Base-by-base conservation (phyloP, 2,113 vertebrate species). In the Mionectes macconnelli region DNA sequence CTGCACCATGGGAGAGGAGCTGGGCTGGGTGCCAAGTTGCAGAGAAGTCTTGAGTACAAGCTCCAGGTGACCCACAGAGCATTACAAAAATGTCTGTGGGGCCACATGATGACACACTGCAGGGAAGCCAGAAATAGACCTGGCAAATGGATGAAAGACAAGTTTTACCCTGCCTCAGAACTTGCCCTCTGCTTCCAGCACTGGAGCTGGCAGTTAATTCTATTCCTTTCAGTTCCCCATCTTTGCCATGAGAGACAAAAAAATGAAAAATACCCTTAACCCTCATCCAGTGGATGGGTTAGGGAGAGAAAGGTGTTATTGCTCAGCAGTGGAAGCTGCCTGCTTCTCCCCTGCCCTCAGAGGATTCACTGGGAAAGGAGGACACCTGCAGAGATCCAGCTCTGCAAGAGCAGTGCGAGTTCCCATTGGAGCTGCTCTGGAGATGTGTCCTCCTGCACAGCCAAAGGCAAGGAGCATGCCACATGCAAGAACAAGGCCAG, bases 201-300 rank as follows among this genome's bases (percentile, higher is more conserved):
- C 22, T 0, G 0, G 30, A 27, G 55, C 4, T 15, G 14, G 24
- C 14, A 45, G 25, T 8, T 39, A 57, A 37, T 9, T 21, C 16
- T 20, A 22, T 28, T 72, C 5, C 28, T 59, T 68, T n/a, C 9
- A 3, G 14, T 22, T 73, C 3, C 27, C 5, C 7, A 11, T n/a
- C 18, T 15, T 2, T 45, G 20, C 14, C 40, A 37, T 4, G 9
- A 57, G 10, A 69, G 31, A 42, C 11, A 0, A 8, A 3, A 79
- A 64, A 22, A 1, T 15, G 8, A 72, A 44, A 73, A 62, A n/a
- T 6, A 14, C 6, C 66, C 47, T 21, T 45, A 73, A 66, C 16
- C 8, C 25, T 44, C 45, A 14, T 9, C 13, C 45, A 45, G 42
- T 18, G 8, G 8, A 31, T 2, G 19, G 28, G 10, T 8, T 30